phyloP scores from a whole-genome alignment of 2,888 invertebrate genomes.

The Aleiodes leptofemur region DNA sequence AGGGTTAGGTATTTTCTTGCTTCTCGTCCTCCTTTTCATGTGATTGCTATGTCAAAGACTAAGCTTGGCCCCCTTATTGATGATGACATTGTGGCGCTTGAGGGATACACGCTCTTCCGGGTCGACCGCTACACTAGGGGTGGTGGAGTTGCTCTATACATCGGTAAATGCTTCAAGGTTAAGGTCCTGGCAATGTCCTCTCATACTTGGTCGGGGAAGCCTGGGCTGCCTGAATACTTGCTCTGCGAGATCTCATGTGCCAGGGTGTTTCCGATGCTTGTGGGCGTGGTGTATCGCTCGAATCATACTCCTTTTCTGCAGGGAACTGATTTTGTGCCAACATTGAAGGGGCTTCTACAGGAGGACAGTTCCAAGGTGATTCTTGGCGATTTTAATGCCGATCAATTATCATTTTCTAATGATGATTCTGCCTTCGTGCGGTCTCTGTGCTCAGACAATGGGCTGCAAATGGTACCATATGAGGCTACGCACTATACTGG shows the following conservation, averaged over 20 bases:
- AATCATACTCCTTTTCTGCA: neutral
- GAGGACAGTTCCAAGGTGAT: neutral
- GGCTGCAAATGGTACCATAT: neutral
- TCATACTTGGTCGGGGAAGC: neutral
- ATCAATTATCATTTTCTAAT: neutral
- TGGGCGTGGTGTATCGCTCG: neutral
- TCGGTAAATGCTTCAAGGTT: neutral
- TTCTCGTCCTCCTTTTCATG: conserved; percentile 1
- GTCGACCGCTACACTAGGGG: neutral
- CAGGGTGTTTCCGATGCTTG: too few species aligned
- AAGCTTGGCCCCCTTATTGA: neutral
- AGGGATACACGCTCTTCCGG: neutral
- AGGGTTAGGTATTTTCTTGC: neutral
- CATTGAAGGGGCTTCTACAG: neutral
- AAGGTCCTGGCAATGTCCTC: neutral
- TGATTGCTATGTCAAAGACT: conserved; percentile 5
- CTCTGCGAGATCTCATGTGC: too few species aligned
- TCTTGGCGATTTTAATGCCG: too few species aligned
- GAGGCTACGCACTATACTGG: too few species aligned
- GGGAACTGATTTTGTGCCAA: neutral
- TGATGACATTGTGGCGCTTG: too few species aligned
- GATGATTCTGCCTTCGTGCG: neutral
- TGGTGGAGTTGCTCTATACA: conserved; percentile 5
- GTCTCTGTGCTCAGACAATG: neutral
- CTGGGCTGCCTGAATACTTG: neutral